phyloP scores from a whole-genome alignment of 2,797 vertebrate species.

The Catostomus latipinnis region DNA sequence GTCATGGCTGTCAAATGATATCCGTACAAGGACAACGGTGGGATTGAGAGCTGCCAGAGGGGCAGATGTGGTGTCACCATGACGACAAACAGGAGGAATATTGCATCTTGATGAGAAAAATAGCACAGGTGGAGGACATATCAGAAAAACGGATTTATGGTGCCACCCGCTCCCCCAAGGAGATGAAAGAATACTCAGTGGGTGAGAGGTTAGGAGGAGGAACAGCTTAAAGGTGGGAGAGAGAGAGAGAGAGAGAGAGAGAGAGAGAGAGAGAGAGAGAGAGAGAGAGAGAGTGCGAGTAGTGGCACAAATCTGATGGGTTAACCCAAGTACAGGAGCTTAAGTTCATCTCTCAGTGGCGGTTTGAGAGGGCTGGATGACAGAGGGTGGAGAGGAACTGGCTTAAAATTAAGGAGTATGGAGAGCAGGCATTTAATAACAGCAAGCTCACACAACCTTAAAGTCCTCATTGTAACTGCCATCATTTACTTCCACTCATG shows the following conservation, averaged over 20 bases:
- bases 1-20: neutral
- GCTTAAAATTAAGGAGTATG: neutral
- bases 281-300: neutral
- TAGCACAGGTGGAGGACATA: neutral
- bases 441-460: neutral
- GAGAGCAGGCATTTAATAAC: conserved; percentile 4
- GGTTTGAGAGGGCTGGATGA: conserved; percentile 18
- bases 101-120: conserved; percentile 1
- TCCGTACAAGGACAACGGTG: too few species aligned
- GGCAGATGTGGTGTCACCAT: neutral
- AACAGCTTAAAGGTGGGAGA: conserved; percentile 8
- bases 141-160: conserved; percentile 6
- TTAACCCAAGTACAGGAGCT: neutral
- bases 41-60: conserved; percentile 11
- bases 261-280: conserved; percentile 1
- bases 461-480: too few species aligned
- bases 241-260: conserved; percentile 6
- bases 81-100: neutral
- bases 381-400: conserved; percentile 2
- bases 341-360: conserved; percentile 11
- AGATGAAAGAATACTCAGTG: conserved; percentile 16
- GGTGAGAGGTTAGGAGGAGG: neutral
- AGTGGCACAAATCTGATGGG: neutral
- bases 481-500: too few species aligned
- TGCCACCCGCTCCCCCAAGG: neutral